Evolutionary conservation across 2,113 vertebrate genomes (phyloP).

Genomic region (Ivindomyrus marchei): DNA sequence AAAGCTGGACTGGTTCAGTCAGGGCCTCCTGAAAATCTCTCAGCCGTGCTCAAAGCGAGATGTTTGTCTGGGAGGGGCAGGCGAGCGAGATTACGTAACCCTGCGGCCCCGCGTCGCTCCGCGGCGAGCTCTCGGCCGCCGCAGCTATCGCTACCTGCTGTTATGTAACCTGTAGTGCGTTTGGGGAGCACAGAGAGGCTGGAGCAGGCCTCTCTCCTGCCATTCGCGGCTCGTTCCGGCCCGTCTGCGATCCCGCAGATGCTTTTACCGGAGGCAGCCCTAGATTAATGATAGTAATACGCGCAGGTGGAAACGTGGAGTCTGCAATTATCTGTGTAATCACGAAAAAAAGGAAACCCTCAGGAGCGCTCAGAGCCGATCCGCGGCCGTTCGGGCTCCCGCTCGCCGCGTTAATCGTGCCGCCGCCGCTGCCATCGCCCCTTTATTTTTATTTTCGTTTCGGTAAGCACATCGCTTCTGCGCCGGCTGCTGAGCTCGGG

Average conservation of each 20-base stretch:
- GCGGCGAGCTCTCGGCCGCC: not conserved
- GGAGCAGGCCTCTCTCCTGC: conserved; percentile 17
- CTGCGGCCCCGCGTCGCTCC: not conserved
- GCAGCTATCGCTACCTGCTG: conserved; percentile 23
- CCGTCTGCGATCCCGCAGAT: not conserved
- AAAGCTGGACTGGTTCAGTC: not conserved
- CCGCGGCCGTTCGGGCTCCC: not conserved
- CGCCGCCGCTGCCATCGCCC: not conserved
- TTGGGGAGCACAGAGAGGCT: conserved; percentile 32
- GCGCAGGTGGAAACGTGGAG: not conserved
- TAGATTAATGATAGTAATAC: not conserved
- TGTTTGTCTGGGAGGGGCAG: conserved; percentile 13
- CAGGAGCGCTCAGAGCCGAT: not conserved
- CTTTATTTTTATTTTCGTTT: conserved; percentile 36
- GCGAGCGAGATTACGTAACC: conserved; percentile 24
- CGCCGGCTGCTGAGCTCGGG: conserved; percentile 44
- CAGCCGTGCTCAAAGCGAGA: conserved; percentile 16
- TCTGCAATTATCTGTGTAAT: not conserved
- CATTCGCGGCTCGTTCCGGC: not conserved
- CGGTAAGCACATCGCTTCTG: conserved; percentile 31
- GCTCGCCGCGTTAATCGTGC: not conserved
- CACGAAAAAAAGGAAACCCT: not conserved
- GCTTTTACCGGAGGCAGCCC: not conserved
- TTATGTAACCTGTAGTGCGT: conserved; percentile 54
- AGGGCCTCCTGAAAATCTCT: not conserved